These are phyloP conservation scores for Helicoverpa zea DNA, from an alignment of 1,140 invertebrate species.

Conservation along the genomic window DNA sequence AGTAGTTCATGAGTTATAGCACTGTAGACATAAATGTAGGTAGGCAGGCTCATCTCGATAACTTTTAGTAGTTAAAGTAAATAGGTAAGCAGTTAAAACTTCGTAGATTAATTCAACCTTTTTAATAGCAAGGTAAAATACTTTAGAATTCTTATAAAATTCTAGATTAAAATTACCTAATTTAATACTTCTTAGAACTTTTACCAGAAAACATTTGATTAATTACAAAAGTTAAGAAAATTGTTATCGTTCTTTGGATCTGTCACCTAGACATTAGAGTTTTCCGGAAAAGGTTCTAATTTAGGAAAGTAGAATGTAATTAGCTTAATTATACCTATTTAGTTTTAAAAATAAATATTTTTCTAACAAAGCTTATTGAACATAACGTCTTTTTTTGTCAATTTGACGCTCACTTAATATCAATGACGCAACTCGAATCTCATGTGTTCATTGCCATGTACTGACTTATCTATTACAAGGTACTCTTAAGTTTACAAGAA, in stretches of 20 bases:
- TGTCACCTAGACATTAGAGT: not conserved
- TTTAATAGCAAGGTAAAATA: constrained; percentile 3
- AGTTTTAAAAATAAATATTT: not conserved
- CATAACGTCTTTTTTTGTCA: not conserved
- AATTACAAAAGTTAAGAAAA: constrained; percentile 7
- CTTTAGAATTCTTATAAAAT: constrained; percentile 7
- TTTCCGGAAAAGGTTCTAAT: constrained; percentile 17
- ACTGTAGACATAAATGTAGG: constrained; percentile 31
- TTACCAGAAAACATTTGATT: constrained; percentile 29
- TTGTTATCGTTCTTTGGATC: not conserved
- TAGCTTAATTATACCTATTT: not conserved
- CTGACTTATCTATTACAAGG: constrained; percentile 40
- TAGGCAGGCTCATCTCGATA: constrained; percentile 8
- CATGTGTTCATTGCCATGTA: constrained; percentile 43
- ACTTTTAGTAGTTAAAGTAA: constrained; percentile 1
- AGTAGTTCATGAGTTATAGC: constrained; percentile 35
- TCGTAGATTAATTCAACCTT: constrained; percentile 12
- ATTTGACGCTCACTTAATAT: constrained; percentile 1
- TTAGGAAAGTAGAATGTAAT: constrained; percentile 1
- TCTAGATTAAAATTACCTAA: not conserved
- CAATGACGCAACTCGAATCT: not conserved
- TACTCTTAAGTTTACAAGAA: constrained; percentile 47
- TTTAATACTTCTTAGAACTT: constrained; percentile 10
- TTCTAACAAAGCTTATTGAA: not conserved
- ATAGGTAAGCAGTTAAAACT: not conserved